Percentiles rank a stretch among this genome's conserved stretches.
Evolutionary conservation across 2,113 vertebrate species (phyloP).

Genomic region (Callaeas wilsoni): DNA sequence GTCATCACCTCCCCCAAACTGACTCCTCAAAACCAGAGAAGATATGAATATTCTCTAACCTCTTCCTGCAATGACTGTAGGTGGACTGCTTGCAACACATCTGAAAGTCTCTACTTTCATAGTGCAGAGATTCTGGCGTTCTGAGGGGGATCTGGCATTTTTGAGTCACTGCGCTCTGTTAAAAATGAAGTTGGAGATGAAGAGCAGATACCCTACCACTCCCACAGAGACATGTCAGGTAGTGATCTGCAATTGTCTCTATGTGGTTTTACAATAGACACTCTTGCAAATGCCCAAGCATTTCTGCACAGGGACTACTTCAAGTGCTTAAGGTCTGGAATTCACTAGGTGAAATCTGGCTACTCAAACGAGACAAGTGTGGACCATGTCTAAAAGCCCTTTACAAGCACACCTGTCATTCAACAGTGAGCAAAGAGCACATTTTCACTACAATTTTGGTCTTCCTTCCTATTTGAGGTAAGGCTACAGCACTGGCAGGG

Average conservation of each 20-base stretch:
- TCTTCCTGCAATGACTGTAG: slow-evolving; percentile 6
- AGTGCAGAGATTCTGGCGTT: neutral
- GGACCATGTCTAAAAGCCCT: neutral
- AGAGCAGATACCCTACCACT: neutral
- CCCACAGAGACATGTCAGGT: neutral
- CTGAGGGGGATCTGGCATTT: slow-evolving; percentile 12
- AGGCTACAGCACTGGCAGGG: neutral
- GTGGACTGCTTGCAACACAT: slow-evolving; percentile 27
- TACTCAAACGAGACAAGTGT: neutral
- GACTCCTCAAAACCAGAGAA: neutral
- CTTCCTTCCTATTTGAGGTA: neutral
- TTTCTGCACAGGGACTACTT: neutral
- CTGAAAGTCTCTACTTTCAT: neutral
- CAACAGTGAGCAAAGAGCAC: neutral
- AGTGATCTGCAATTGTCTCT: neutral
- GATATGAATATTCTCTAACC: slow-evolving; percentile 23
- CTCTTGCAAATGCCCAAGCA: neutral
- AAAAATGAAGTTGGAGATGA: neutral
- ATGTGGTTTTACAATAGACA: neutral
- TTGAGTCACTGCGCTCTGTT: neutral
- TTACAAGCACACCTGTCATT: neutral
- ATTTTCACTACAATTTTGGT: neutral
- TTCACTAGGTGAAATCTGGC: neutral
- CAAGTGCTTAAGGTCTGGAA: neutral
- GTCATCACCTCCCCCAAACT: slow-evolving; percentile 31